These are phyloP conservation scores for Hucho hucho DNA, from an alignment of 2,113 vertebrate genomes.

Conservation along the genomic window DNA sequence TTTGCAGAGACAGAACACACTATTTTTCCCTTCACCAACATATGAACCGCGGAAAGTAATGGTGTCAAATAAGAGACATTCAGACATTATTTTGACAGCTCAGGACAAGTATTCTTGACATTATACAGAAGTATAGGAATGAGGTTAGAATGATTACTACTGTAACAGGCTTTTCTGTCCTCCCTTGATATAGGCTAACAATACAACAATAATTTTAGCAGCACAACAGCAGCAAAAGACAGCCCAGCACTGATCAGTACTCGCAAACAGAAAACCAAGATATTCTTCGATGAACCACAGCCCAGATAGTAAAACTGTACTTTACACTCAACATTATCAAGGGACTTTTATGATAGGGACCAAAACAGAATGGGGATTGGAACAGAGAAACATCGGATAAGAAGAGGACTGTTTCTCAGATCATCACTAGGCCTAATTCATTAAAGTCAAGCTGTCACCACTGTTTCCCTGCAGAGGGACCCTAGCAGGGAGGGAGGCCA, in stretches of 20 bases:
- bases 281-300: neutral
- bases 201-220: too few species aligned
- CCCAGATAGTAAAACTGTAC: neutral
- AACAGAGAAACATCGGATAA: conserved; percentile 7
- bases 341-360: neutral
- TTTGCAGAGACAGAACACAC: neutral
- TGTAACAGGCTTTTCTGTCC: too few species aligned
- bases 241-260: neutral
- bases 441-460: conserved; percentile 23
- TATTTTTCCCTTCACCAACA: too few species aligned
- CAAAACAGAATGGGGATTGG: neutral
- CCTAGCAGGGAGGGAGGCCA: neutral
- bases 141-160: too few species aligned
- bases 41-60: neutral
- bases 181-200: too few species aligned
- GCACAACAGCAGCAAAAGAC: neutral
- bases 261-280: neutral
- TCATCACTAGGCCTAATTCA: conserved; percentile 22
- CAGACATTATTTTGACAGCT: too few species aligned
- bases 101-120: too few species aligned
- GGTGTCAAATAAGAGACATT: neutral
- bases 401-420: conserved; percentile 3
- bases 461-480: conserved; percentile 12
- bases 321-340: neutral
- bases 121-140: too few species aligned